Conservation (phyloP, 1,140 invertebrate genomes). For the Drosophila miranda region DNA sequence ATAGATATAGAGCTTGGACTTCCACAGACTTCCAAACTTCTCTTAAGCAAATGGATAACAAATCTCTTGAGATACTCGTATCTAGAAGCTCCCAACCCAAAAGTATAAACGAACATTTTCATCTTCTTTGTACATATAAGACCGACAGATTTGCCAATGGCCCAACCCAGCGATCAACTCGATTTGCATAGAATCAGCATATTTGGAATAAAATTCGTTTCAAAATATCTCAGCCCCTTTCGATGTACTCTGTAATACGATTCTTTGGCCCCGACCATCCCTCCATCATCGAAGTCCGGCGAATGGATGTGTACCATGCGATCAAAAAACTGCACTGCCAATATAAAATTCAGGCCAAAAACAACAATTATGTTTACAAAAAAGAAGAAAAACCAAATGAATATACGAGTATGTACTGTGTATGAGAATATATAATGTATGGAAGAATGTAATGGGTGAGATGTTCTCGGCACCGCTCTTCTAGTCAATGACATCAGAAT, state of each 20-base stretch:
- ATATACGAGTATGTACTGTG: neutral
- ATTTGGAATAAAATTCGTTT: conserved; percentile 4
- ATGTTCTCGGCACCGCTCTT: neutral
- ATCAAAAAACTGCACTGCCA: conserved; percentile 50
- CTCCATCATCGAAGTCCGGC: conserved; percentile 37
- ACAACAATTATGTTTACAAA: conserved; percentile 1
- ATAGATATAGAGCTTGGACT: too few relatives aligned
- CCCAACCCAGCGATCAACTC: conserved; percentile 14
- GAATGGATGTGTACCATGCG: conserved; percentile 18
- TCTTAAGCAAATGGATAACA: too few relatives aligned
- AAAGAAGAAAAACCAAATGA: too few relatives aligned
- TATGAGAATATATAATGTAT: neutral
- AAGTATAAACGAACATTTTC: too few relatives aligned
- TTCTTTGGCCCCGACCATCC: neutral
- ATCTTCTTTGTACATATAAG: too few relatives aligned
- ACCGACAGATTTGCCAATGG: too few relatives aligned
- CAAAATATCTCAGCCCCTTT: conserved; percentile 31
- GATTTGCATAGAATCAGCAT: conserved; percentile 24
- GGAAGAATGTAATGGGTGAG: neutral
- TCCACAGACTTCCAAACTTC: too few relatives aligned
- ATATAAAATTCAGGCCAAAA: conserved; percentile 52
- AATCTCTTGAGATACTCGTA: too few relatives aligned
- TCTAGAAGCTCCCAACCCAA: too few relatives aligned
- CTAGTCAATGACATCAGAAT: conserved; percentile 13
- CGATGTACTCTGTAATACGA: conserved; percentile 36